Percentiles rank a stretch among this genome's conserved stretches.
Evolutionary conservation across 23 tunicate genomes (phyloP).

Genomic region (Pegea sp.): DNA sequence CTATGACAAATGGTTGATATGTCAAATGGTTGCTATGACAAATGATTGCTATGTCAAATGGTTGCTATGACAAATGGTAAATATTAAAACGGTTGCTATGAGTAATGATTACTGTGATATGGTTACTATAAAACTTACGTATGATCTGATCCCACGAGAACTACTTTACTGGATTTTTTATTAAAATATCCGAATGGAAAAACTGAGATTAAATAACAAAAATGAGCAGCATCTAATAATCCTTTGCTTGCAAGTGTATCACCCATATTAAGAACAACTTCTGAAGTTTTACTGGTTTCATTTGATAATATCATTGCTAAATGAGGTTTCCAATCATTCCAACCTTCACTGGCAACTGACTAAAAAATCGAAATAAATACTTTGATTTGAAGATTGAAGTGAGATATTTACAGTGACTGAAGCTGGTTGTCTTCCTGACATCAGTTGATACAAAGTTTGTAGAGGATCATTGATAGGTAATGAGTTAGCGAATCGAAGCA

Average conservation of each 20-base stretch:
- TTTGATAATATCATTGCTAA: conserved; percentile 97
- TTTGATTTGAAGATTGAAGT: background rate
- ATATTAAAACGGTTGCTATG: too few species aligned
- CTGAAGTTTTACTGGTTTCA: conserved; percentile 29
- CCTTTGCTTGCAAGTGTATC: conserved; percentile 60
- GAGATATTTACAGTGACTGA: conserved; percentile 38
- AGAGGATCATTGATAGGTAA: conserved; percentile 89
- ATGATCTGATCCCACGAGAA: conserved; percentile 76
- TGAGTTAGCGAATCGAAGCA: conserved; percentile 82
- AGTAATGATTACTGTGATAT: too few species aligned
- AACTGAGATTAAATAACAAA: conserved; percentile 83
- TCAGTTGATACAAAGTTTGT: conserved; percentile 84
- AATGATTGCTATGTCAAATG: too few species aligned
- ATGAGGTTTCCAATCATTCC: conserved; percentile 99
- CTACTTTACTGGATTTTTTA: conserved; percentile 44
- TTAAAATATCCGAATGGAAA: conserved; percentile 56
- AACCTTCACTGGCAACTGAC: conserved; percentile 72
- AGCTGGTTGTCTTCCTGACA: conserved; percentile 86
- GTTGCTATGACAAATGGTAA: too few species aligned
- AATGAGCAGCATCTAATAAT: conserved; percentile 79
- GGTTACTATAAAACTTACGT: conserved; percentile 32
- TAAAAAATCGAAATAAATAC: conserved; percentile 2
- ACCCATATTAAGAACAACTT: conserved; percentile 55
- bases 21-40: too few species aligned
- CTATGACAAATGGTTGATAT: too few species aligned